Evolutionary conservation across 2,888 invertebrate genomes (phyloP), one percentile per base, ranked within the genome.

Genomic region (Trachelus tabidus): DNA sequence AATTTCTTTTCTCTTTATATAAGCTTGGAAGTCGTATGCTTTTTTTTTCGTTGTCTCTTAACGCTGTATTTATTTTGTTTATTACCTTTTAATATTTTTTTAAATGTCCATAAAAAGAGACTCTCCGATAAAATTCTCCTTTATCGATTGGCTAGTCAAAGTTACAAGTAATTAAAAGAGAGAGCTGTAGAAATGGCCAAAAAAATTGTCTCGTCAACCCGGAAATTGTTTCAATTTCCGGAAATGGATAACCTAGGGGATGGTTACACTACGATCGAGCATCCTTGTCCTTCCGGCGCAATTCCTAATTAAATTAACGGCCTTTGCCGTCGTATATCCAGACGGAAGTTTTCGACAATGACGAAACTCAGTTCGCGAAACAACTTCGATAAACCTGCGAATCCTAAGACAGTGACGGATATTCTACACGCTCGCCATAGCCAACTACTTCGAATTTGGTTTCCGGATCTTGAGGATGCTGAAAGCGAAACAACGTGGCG

Each of bases 331-430:
- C 77, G 77, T 73, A 77, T 77, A 73, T 73, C 34, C 73, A 12
- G 11, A n/a, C 75, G 37, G 31, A 69, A 77, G 56, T 78, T 83
- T 82, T 81, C 83, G 87, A 87, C 87, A 87, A 86, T 87, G 87
- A 87, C 83, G 84, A 81, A 88, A 87, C 83, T 86, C 82, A 86
- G 85, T 86, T 87, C 85, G 86, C 82, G 83, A 87, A 87, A 87
- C 87, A 88, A 88, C 83, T 83, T 80, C 80, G 83, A 84, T 83
- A 83, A 84, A 83, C 81, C 82, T 73, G 75, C 81, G 76, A 79
- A 82, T 80, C 80, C 74, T 73, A 76, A 82, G 85, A 87, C 88
- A 88, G 87, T 87, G 88, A 87, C 84, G 81, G 79, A 88, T 87
- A 85, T 80, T 77, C 79, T 79, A 76, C 78, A 78, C 75, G 76